Evolutionary conservation across 2,797 vertebrate species (phyloP).

Genomic region (Anableps anableps): DNA sequence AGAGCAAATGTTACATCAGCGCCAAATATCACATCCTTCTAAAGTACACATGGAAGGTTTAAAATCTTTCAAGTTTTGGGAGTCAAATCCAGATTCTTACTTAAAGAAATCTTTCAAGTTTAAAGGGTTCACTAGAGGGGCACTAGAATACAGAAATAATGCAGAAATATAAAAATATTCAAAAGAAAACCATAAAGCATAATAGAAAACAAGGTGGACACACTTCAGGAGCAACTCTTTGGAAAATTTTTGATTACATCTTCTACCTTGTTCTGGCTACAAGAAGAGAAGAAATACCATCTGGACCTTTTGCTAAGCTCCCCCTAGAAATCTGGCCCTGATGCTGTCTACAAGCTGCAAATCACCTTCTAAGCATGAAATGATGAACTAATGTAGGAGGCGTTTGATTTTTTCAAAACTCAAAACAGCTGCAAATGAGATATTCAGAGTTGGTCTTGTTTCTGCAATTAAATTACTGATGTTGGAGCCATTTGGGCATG

Average conservation of each 20-base stretch:
- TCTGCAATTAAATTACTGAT: background rate
- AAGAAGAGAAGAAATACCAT: background rate
- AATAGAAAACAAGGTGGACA: background rate
- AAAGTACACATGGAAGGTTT: slow-evolving; percentile 1
- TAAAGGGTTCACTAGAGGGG: background rate
- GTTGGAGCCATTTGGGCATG: background rate
- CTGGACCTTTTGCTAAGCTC: background rate
- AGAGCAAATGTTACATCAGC: slow-evolving; percentile 23
- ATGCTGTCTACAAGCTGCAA: slow-evolving; percentile 41
- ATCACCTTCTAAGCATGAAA: slow-evolving; percentile 47
- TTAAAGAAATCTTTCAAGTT: background rate
- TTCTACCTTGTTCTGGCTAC: background rate
- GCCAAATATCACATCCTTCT: slow-evolving; percentile 14
- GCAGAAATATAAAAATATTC: background rate
- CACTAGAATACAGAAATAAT: background rate
- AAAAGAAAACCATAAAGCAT: background rate
- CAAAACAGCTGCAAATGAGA: background rate
- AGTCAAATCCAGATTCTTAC: background rate
- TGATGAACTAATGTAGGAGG: slow-evolving; percentile 1
- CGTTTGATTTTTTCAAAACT: background rate
- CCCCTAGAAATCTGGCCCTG: background rate
- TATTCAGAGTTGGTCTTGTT: background rate
- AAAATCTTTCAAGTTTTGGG: background rate
- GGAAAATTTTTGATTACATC: background rate
- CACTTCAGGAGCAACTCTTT: background rate